Conservation (phyloP, 2,113 vertebrate species). For the Triplophysa tibetana region DNA sequence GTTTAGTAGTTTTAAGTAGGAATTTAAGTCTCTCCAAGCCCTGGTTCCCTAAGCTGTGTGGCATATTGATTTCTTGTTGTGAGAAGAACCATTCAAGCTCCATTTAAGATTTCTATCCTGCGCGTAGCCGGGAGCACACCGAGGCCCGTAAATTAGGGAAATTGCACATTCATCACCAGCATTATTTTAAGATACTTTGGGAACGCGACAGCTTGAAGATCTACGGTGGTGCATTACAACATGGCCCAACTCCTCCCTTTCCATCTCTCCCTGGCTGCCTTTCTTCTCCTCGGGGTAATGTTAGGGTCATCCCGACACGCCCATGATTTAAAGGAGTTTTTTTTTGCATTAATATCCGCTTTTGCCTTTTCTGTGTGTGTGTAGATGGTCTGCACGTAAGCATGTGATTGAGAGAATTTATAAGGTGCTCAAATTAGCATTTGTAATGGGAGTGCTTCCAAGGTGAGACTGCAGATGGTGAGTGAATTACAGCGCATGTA, state of each 20-base stretch:
- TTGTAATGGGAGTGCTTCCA: constrained; percentile 57
- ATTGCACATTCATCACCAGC: constrained; percentile 98
- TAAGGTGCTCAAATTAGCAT: constrained; percentile 59
- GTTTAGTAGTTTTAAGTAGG: constrained; percentile 73
- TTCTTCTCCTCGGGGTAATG: constrained; percentile 71
- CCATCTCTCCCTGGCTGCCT: not conserved
- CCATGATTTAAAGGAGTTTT: constrained; percentile 75
- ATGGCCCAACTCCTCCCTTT: constrained; percentile 42
- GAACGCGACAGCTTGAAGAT: constrained; percentile 82
- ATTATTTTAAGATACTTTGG: constrained; percentile 96
- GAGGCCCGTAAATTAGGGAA: constrained; percentile 96
- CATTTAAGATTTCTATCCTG: constrained; percentile 99
- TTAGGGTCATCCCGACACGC: constrained; percentile 75
- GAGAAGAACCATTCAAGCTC: constrained; percentile 95
- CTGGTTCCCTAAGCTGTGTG: constrained; percentile 82
- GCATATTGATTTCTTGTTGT: constrained; percentile 99
- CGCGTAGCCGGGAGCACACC: constrained; percentile 88
- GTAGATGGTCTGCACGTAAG: not conserved
- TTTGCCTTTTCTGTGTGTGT: not conserved
- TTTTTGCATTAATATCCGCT: constrained; percentile 44
- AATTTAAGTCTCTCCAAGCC: constrained; percentile 79
- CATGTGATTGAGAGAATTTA: constrained; percentile 52
- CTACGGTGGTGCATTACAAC: constrained; percentile 73
- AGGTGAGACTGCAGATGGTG: constrained; percentile 48
- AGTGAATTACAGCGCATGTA: constrained; percentile 55